These are phyloP conservation scores for Mimas tiliae DNA, from an alignment of 2,888 invertebrate genomes.

Conservation along the genomic window DNA sequence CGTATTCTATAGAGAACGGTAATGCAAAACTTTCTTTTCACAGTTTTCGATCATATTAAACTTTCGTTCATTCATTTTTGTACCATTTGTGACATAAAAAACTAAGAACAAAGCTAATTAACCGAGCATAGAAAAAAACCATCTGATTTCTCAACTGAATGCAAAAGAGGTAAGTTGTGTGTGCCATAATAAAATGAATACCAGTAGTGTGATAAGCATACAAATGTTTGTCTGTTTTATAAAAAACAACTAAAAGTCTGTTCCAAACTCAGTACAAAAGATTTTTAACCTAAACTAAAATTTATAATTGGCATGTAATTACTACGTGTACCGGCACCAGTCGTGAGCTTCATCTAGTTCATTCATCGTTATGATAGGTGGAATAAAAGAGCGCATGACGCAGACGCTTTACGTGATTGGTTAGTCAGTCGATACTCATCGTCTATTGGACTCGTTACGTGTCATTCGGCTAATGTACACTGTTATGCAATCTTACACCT, in stretches of 20 bases:
- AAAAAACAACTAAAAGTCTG: background rate
- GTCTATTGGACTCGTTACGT: no score
- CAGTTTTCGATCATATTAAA: background rate
- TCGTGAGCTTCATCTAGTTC: no score
- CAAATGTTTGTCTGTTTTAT: background rate
- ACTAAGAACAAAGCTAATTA: background rate
- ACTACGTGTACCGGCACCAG: background rate
- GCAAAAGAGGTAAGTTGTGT: background rate
- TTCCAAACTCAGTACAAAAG: background rate
- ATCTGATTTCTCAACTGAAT: background rate
- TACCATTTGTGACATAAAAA: background rate
- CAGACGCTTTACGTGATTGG: no score
- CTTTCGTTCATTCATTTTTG: background rate
- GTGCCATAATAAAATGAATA: background rate
- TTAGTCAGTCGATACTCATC: no score
- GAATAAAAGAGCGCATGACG: no score
- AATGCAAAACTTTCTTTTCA: background rate
- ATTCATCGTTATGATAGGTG: no score
- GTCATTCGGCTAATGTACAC: no score
- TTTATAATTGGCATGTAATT: slow-evolving; percentile 16
- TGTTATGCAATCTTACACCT: no score
- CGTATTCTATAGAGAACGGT: background rate
- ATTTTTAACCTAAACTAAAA: background rate
- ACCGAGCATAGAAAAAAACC: background rate
- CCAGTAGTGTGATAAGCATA: background rate